Percentiles rank a stretch among this genome's conserved stretches.
Conservation (phyloP, 2,888 invertebrate species). For the Eristalis arbustorum region DNA sequence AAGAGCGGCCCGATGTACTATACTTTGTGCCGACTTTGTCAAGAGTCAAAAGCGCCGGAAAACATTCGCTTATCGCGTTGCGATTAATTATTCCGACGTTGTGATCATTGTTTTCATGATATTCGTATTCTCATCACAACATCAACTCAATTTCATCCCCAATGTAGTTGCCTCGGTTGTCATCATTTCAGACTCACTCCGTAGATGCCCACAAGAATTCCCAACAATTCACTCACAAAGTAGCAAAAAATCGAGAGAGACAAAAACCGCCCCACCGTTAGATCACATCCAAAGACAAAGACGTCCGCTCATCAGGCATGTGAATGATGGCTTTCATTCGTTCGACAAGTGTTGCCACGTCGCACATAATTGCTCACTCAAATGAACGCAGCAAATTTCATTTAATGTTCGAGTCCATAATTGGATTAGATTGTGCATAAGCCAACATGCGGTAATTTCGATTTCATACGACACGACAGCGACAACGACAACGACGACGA, state of each 20-base stretch:
- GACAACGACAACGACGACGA: no score
- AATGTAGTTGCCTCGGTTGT: no score
- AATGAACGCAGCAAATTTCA: background rate
- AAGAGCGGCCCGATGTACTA: no score
- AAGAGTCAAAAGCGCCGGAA: no score
- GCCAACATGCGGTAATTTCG: slow-evolving; percentile 28
- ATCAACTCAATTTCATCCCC: no score
- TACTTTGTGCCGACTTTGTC: no score
- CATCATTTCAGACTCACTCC: no score
- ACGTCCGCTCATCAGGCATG: background rate
- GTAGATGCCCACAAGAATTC: background rate
- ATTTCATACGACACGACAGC: background rate
- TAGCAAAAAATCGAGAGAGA: no score
- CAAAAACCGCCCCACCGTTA: background rate
- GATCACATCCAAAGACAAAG: background rate
- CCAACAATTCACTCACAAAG: background rate
- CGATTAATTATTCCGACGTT: no score
- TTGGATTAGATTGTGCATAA: slow-evolving; percentile 47
- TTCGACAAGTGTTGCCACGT: background rate
- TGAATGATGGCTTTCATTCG: background rate
- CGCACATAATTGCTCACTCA: background rate
- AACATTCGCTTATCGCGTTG: no score
- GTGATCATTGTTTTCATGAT: no score
- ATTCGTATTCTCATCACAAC: no score
- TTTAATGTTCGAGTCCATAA: slow-evolving; percentile 30